These are phyloP conservation scores for Peromyscus leucopus DNA, from an alignment of 2,113 vertebrate genomes.

Conservation along the genomic window DNA sequence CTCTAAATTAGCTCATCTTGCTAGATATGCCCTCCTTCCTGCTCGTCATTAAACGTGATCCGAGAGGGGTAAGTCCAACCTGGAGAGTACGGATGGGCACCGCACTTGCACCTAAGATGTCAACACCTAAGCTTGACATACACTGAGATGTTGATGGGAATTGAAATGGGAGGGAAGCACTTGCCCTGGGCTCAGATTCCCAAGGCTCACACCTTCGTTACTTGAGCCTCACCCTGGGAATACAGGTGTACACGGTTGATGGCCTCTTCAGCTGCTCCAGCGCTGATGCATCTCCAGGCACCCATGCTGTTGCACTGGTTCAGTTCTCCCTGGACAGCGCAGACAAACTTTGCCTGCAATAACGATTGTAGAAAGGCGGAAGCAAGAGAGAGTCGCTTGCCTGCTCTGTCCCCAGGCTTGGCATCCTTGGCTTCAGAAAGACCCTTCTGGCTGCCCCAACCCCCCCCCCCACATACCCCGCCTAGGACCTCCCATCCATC, in stretches of 20 bases:
- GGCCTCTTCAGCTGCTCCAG: slow-evolving; percentile 78
- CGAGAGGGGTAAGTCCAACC: background rate
- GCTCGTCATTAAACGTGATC: background rate
- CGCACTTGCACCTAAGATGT: background rate
- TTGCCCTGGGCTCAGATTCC: too few relatives aligned
- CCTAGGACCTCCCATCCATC: background rate
- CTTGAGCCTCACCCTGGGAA: slow-evolving; percentile 72
- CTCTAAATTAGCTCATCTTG: background rate
- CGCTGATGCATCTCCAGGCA: slow-evolving; percentile 81
- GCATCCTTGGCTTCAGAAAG: accelerated
- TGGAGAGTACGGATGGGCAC: background rate
- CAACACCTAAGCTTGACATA: background rate
- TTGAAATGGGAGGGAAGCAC: background rate
- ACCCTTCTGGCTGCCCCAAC: background rate
- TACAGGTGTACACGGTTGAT: slow-evolving; percentile 81
- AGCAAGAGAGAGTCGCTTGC: background rate
- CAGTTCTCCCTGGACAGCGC: slow-evolving; percentile 80
- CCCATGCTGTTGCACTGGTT: slow-evolving; percentile 84
- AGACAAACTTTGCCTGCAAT: slow-evolving; percentile 82
- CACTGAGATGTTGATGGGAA: background rate
- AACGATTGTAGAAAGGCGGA: background rate
- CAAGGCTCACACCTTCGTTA: background rate
- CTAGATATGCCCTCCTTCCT: background rate
- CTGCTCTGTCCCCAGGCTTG: background rate
- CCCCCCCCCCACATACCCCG: background rate